These are phyloP conservation scores for Xanthorhoe spadicearia DNA, from an alignment of 2,888 invertebrate genomes.

Conservation along the genomic window DNA sequence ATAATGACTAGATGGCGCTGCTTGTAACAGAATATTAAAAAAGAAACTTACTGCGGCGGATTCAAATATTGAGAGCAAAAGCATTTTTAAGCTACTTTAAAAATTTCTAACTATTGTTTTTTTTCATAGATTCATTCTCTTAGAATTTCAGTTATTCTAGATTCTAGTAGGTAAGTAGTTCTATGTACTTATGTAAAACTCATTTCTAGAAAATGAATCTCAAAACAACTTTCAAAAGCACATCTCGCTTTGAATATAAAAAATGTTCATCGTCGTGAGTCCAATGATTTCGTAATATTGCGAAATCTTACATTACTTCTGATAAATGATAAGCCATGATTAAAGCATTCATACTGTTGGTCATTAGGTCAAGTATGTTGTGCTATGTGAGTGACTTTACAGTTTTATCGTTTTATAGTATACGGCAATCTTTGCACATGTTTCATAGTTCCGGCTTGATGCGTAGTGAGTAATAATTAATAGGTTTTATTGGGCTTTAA, in stretches of 20 bases:
- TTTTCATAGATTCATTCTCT: no score
- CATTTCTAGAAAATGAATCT: no score
- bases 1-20: slow-evolving; percentile 8
- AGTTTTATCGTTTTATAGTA: slow-evolving; percentile 23
- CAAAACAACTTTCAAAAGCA: no score
- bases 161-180: no score
- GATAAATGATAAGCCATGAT: slow-evolving; percentile 27
- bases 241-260: no score
- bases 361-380: slow-evolving; percentile 36
- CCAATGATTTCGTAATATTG: slow-evolving; percentile 25
- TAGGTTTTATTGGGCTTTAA: background rate
- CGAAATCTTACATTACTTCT: slow-evolving; percentile 22
- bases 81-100: no score
- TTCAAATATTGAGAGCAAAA: no score
- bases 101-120: no score
- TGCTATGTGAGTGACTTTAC: slow-evolving; percentile 29
- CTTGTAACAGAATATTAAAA: background rate
- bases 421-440: slow-evolving; percentile 20
- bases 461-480: slow-evolving; percentile 7
- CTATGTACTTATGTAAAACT: no score
- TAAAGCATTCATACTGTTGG: slow-evolving; percentile 22
- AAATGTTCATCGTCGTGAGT: background rate
- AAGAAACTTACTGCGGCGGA: no score
- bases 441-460: slow-evolving; percentile 17
- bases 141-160: no score